Evolutionary conservation across 1,140 invertebrate species (phyloP), one percentile per base, ranked within the genome.

Genomic region (Cotesia chilonis): DNA sequence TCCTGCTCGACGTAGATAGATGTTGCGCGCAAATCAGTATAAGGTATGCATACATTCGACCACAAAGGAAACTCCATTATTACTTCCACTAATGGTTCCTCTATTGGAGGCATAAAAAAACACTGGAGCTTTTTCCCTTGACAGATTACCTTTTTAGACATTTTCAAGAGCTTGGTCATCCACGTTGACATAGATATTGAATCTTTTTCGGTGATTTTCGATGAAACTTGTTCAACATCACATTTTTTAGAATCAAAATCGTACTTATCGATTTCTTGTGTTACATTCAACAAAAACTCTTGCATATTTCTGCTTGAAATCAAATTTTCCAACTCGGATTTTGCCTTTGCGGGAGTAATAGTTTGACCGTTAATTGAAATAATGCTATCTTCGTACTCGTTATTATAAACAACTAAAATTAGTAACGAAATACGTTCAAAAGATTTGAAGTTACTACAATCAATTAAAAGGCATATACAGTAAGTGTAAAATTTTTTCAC

Each of bases 391-490:
- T 55, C 54, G n/a, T 55, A 17, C 1, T 1, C 54, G 4, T 12
- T 12, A 4, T 55, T 55, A 12, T 7, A 55, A 55, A n/a, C n/a
- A 4, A 55, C n/a, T 12, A 55, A 55, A 55, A 55, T 55, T 55
- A 55, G n/a, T 12, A 55, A 55, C 9, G n/a, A 55, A 55, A 55
- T 55, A 6, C 6, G 54, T 55, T 55, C 12, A 55, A 55, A 55
- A 5, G 6, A 12, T 55, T 55, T 55, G 4, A 55, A 55, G n/a
- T 12, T 55, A 9, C 4, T n/a, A n/a, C 54, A 55, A 55, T 55
- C 54, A 55, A 55, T 55, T 12, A 55, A 55, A 55, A 55, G 54
- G 12, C 54, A 55, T 55, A 55, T 9, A n/a, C 54, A 55, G n/a
- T 55, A 55, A 9, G 54, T 55, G n/a, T 9, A 55, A 12, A 55